phyloP scores from a whole-genome alignment of 2,888 invertebrate genomes.

The Habroteleia sp. region DNA sequence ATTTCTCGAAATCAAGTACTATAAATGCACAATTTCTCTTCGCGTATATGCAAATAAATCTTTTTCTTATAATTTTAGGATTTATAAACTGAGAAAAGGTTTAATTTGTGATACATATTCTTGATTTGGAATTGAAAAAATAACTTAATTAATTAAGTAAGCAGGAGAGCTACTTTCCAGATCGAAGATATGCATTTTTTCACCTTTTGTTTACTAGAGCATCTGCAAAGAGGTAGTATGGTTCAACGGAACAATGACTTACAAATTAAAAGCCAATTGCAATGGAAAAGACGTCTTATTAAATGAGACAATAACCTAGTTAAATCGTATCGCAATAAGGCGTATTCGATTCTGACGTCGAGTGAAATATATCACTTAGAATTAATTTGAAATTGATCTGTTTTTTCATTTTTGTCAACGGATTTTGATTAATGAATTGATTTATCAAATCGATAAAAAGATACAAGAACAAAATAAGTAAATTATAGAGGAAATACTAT shows the following conservation, averaged over 20 bases:
- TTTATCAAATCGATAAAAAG: too few relatives aligned
- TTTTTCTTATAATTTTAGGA: too few relatives aligned
- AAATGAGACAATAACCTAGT: constrained; percentile 45
- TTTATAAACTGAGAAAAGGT: too few relatives aligned
- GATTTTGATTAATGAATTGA: too few relatives aligned
- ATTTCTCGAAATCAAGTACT: too few relatives aligned
- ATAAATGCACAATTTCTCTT: too few relatives aligned
- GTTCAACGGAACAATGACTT: constrained; percentile 32
- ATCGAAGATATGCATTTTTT: constrained; percentile 24
- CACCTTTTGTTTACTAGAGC: constrained; percentile 36
- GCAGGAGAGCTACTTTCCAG: constrained; percentile 16
- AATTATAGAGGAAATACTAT: too few relatives aligned
- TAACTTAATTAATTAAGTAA: constrained; percentile 29
- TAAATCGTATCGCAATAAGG: constrained; percentile 20
- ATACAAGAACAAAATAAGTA: too few relatives aligned
- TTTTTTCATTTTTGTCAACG: too few relatives aligned
- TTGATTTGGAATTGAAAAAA: constrained; percentile 8
- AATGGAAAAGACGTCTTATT: constrained; percentile 25
- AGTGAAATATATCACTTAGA: neutral
- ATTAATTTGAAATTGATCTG: too few relatives aligned
- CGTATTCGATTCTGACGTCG: constrained; percentile 12
- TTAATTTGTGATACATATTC: constrained; percentile 5
- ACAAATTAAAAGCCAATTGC: constrained; percentile 29
- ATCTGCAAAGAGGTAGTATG: constrained; percentile 10
- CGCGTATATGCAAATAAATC: too few relatives aligned